phyloP scores from a whole-genome alignment of 2,797 vertebrate genomes.

The Brachymystax lenok region DNA sequence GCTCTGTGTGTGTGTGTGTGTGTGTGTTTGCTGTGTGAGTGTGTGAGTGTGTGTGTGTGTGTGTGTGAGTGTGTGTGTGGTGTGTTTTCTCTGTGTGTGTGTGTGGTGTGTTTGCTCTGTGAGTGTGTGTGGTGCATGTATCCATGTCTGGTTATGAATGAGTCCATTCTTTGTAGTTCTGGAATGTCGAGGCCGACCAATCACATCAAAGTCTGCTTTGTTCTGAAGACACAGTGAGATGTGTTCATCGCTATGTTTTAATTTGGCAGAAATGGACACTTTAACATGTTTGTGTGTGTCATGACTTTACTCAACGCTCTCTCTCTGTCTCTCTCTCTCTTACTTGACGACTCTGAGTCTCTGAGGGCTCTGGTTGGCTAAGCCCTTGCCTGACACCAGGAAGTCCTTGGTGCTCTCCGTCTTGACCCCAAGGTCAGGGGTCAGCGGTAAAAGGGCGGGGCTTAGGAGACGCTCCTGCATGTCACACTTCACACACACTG shows the following conservation, averaged over 20 bases:
- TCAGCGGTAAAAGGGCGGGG: slow-evolving; percentile 68
- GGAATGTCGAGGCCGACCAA: neutral
- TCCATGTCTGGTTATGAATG: slow-evolving; percentile 1
- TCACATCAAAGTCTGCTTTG: slow-evolving; percentile 6
- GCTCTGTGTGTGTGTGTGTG: no score
- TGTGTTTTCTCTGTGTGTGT: no score
- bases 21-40: no score
- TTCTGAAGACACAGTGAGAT: neutral
- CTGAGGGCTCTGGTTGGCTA: slow-evolving; percentile 54
- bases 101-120: no score
- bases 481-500: slow-evolving; percentile 19
- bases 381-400: slow-evolving; percentile 65
- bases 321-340: neutral
- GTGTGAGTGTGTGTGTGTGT: neutral
- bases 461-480: slow-evolving; percentile 2
- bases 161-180: neutral
- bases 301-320: no score
- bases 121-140: neutral
- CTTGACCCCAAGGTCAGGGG: slow-evolving; percentile 60
- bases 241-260: no score
- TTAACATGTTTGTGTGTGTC: no score
- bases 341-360: slow-evolving; percentile 85
- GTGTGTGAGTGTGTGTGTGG: no score
- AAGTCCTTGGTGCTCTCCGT: slow-evolving; percentile 74
- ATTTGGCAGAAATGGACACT: no score